Evolutionary conservation across 2,113 vertebrate genomes (phyloP), one percentile per base, ranked within the genome.

Genomic region (Mungos mungo): DNA sequence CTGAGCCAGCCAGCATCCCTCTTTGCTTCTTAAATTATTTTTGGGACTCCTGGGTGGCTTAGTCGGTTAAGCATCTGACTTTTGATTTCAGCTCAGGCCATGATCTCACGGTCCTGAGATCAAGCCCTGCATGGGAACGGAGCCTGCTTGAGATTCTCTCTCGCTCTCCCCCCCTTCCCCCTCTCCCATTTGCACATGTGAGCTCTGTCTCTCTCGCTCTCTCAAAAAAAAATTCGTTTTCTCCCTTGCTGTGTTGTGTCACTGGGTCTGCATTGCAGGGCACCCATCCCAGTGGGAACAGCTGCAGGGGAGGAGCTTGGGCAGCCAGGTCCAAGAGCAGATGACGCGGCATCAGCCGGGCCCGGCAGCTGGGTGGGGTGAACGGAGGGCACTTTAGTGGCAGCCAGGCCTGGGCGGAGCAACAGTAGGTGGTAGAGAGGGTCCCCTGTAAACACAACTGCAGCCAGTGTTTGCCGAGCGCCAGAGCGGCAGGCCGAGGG

Each of bases 251-350:
- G 2, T 27, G 60, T 65, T 50, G 2, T 27, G 60, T 65, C 50
- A 16, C 79, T 33, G 41, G 23, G 7, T 81, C 12, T 81, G 35
- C 14, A 10, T 2, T 63, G 57, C 60, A 19, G 31, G 50, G 38
- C 29, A 0, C n/a, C 27, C 0, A 0, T 29, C 80, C 50, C n/a
- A 8, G 52, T 25, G 2, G 19, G 18, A 23, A 66, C 27, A 1
- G 21, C 63, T 31, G 8, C 2, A 11, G 3, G 7, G 31, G 65
- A 47, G 65, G 35, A 25, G 23, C 25, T 2, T 82, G 19, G 19
- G 52, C 2, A 1, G 35, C 45, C 2, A 3, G n/a, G 66, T 50
- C 86, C 6, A 31, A 77, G 66, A 31, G 52, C 27, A 18, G 11
- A 63, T 12, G 16, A 29, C 27, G 21, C 0, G 7, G 31, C 3